These are phyloP conservation scores for Empis livida DNA, from an alignment of 2,888 invertebrate species.

Conservation along the genomic window DNA sequence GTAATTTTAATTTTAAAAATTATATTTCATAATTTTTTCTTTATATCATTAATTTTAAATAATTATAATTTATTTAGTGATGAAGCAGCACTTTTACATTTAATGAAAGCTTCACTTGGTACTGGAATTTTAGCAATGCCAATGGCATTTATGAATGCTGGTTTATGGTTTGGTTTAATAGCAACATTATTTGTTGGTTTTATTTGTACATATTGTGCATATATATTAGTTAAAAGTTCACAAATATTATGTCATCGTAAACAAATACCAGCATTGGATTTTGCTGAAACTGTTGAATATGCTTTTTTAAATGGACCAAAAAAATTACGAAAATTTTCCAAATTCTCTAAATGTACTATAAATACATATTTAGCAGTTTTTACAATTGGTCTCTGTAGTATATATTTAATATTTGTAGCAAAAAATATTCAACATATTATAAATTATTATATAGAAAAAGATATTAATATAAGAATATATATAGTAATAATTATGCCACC, in stretches of 20 bases:
- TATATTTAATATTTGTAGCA: constrained; percentile 89
- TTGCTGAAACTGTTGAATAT: constrained; percentile 71
- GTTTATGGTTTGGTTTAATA: constrained; percentile 60
- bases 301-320: constrained; percentile 66
- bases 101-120: constrained; percentile 88
- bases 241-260: constrained; percentile 59
- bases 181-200: constrained; percentile 72
- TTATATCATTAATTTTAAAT: no score
- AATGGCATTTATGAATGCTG: constrained; percentile 73
- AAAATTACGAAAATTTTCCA: constrained; percentile 55
- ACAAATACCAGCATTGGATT: constrained; percentile 61
- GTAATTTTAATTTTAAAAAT: no score
- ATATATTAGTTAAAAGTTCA: constrained; percentile 75
- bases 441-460: constrained; percentile 40
- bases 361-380: constrained; percentile 79
- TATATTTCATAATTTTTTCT: no score
- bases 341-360: constrained; percentile 53
- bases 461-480: constrained; percentile 38
- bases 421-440: constrained; percentile 71
- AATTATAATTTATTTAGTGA: no score
- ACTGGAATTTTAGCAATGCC: constrained; percentile 90
- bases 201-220: constrained; percentile 87
- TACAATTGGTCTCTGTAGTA: constrained; percentile 95
- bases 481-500: constrained; percentile 50
- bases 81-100: constrained; percentile 76